Evolutionary conservation across 2,888 invertebrate species (phyloP).

Genomic region (Zygaena filipendulae): DNA sequence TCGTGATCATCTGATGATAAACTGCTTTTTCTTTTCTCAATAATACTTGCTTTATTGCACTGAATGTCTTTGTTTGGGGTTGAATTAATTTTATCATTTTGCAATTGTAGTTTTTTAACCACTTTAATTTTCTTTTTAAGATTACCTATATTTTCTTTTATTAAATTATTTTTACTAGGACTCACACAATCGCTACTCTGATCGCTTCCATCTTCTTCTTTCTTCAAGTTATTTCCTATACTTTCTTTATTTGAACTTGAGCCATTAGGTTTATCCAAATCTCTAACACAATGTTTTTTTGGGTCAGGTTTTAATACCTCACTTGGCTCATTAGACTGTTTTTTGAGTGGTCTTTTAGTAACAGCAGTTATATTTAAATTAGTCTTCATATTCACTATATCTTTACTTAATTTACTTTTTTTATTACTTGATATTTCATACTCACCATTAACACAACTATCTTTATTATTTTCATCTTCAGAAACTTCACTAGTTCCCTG

Average conservation of each 20-base stretch:
- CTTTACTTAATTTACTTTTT: slow-evolving; percentile 37
- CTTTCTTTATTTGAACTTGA: slow-evolving; percentile 32
- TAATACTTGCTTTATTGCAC: slow-evolving; percentile 52
- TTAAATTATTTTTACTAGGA: slow-evolving; percentile 32
- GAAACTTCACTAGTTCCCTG: slow-evolving; percentile 32
- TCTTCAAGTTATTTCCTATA: slow-evolving; percentile 30
- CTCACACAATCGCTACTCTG: slow-evolving; percentile 40
- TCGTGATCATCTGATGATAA: slow-evolving; percentile 51
- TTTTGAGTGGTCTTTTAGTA: slow-evolving; percentile 46
- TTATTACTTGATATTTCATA: slow-evolving; percentile 33
- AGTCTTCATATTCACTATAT: slow-evolving; percentile 22
- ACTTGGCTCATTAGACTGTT: slow-evolving; percentile 42
- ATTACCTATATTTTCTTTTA: slow-evolving; percentile 43
- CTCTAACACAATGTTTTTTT: slow-evolving; percentile 54
- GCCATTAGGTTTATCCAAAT: slow-evolving; percentile 37
- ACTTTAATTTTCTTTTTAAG: slow-evolving; percentile 42
- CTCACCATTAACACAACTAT: slow-evolving; percentile 51
- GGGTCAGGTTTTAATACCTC: slow-evolving; percentile 43
- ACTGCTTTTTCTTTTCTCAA: slow-evolving; percentile 55
- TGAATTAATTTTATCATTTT: slow-evolving; percentile 34
- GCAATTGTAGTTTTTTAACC: slow-evolving; percentile 23
- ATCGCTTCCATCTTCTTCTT: slow-evolving; percentile 36
- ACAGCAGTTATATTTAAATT: slow-evolving; percentile 25
- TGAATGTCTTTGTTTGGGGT: slow-evolving; percentile 38
- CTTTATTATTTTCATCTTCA: slow-evolving; percentile 38